A percentile compares a stretch with the other conserved stretches of the same genome.
Conservation (phyloP, 2,113 vertebrate genomes). For the Athene noctua region DNA sequence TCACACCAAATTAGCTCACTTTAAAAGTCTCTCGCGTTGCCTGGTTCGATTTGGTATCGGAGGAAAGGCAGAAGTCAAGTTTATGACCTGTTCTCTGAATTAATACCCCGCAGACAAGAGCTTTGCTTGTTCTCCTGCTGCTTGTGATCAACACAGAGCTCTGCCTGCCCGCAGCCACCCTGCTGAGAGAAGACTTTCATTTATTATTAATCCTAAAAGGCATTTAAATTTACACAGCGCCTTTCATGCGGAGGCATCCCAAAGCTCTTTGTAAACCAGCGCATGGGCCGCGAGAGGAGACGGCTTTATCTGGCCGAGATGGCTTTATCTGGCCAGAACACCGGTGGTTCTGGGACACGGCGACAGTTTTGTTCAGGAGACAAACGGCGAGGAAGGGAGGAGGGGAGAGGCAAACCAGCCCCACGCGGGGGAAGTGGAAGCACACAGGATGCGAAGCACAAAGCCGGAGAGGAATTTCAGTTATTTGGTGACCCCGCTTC, state of each 20-base stretch:
- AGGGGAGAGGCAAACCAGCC: not conserved
- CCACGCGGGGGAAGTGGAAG: accelerated
- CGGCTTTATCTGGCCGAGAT: not conserved
- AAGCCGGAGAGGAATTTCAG: not conserved
- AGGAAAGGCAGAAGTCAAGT: not conserved
- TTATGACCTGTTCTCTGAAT: not conserved
- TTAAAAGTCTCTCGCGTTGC: not conserved
- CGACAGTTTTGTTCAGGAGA: not conserved
- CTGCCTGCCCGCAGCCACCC: not conserved
- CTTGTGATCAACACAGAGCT: not conserved
- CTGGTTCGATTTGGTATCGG: not conserved
- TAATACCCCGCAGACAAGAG: not conserved
- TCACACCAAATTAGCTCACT: not conserved
- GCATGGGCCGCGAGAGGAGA: not conserved
- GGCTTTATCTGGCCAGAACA: not conserved
- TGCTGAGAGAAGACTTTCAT: not conserved
- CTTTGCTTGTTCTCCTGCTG: not conserved
- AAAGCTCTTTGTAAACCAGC: not conserved
- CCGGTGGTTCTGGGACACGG: accelerated
- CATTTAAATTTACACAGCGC: not conserved
- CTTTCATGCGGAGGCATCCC: not conserved
- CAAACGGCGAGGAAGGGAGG: not conserved
- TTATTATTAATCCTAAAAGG: not conserved
- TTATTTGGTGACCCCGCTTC: not conserved
- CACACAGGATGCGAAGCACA: not conserved